These are phyloP conservation scores for Spea hammondii DNA, from an alignment of 2,797 vertebrate species.

Conservation along the genomic window DNA sequence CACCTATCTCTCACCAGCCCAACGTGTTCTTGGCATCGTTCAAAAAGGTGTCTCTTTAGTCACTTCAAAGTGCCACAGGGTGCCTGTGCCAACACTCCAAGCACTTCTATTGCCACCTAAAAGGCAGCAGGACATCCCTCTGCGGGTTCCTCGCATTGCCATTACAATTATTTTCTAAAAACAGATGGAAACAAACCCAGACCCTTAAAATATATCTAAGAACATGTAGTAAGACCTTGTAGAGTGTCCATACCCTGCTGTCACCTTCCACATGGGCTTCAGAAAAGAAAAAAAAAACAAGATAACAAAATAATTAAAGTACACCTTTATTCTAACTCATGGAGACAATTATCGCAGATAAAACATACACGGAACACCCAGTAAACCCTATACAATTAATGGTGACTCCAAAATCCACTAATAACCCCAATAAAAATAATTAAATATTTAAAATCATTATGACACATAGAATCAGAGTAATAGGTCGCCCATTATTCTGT, in stretches of 20 bases:
- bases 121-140: neutral
- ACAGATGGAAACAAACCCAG: neutral
- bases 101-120: neutral
- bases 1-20: slow-evolving; percentile 16
- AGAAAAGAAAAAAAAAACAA: no score
- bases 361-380: no score
- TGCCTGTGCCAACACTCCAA: slow-evolving; percentile 9
- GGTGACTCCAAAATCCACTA: no score
- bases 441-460: no score
- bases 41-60: neutral
- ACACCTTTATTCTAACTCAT: no score
- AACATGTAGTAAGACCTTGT: neutral
- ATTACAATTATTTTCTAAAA: neutral
- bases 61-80: neutral
- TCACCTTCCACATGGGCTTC: slow-evolving; percentile 2
- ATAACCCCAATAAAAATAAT: no score
- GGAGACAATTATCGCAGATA: no score
- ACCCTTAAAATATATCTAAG: slow-evolving; percentile 15
- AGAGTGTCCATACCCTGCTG: slow-evolving; percentile 18
- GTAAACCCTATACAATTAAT: no score
- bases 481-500: no score
- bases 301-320: no score
- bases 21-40: slow-evolving; percentile 6
- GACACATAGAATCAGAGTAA: no score
- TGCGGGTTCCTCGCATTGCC: neutral